Evolutionary conservation across 1,140 invertebrate species (phyloP).

Genomic region (Megalonaias nervosa): DNA sequence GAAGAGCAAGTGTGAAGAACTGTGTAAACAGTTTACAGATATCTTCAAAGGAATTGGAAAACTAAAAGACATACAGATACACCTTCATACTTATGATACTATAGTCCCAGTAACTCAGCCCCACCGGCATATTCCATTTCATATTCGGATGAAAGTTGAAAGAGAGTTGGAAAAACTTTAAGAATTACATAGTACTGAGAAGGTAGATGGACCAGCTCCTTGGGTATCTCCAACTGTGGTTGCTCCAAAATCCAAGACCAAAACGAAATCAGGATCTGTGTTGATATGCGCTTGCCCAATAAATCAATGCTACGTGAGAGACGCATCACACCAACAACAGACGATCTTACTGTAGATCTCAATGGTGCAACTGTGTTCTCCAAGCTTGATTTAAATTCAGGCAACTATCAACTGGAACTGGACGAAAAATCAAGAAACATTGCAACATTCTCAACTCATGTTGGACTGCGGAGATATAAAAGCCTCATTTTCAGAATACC

Average conservation of each 20-base stretch:
- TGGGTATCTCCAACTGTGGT: conserved; percentile 49
- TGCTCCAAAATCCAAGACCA: conserved; percentile 39
- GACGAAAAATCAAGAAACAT: conserved; percentile 33
- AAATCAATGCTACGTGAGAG: conserved; percentile 32
- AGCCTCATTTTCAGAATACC: conserved; percentile 39
- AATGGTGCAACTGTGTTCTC: conserved; percentile 38
- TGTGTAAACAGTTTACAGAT: background rate
- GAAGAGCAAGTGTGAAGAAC: too few species aligned
- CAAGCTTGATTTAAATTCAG: conserved; percentile 41
- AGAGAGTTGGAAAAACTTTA: conserved; percentile 22
- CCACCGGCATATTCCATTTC: too few species aligned
- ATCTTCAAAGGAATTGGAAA: conserved; percentile 14
- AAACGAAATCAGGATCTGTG: conserved; percentile 36
- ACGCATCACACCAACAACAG: conserved; percentile 39
- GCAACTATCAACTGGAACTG: conserved; percentile 45
- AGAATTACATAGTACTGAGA: conserved; percentile 45
- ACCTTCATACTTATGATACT: too few species aligned
- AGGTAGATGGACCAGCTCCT: conserved; percentile 28
- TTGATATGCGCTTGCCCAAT: conserved; percentile 44
- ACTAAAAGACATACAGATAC: too few species aligned
- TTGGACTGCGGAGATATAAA: conserved; percentile 39
- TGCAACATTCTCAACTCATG: conserved; percentile 46
- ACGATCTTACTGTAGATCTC: conserved; percentile 31
- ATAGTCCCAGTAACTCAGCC: conserved; percentile 34
- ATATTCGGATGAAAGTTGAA: conserved; percentile 14